Base-by-base conservation (phyloP, 2,797 vertebrate species). In the Macropus fuliginosus region DNA sequence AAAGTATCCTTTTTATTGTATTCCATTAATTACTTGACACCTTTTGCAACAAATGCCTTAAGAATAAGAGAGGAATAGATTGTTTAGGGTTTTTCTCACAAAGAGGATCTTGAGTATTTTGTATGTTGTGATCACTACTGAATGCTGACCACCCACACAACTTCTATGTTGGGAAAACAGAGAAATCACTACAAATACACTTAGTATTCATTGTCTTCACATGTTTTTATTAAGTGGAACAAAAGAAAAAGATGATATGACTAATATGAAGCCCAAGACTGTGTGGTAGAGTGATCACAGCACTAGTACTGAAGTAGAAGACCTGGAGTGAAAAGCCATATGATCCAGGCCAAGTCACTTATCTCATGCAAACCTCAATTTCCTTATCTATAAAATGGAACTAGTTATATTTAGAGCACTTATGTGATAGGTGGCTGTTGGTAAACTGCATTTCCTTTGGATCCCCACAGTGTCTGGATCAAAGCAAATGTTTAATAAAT, bases 351-450 rank as follows among this genome's bases (percentile, higher is more conserved):
- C n/a, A 92, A 94, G 40, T 27, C 29, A 66, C 40, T 91, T 93
- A 57, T 56, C 95, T 91, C 91, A 90, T 91, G 91, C 31, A 56
- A 40, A 10, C 56, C 59, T 94, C 34, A 40, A 74, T 92, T 94
- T 96, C 55, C 81, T 94, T 27, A 90, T 81, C 62, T 96, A 56
- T 56, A 94, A 90, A 96, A 96, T 50, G 24, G 74, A 3, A 50
- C 21, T 87, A 87, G 10, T 50, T 24, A 50, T 46, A 46, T 46
- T 81, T 81, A 46, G 27, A 87, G 40, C 46, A 87, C 10, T 24
- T 87, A 87, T 87, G 9, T 11, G 9, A 46, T 9, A 28, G 74
- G 3, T 87, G 74, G 9, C 3, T 87, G 24, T 27, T 3, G 5
- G 21, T 21, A 87, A 87, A 87, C 50, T 87, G 40, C 40, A 50